A percentile compares a stretch with the other conserved stretches of the same genome.
These are phyloP conservation scores for Celastrina argiolus DNA, from an alignment of 2,888 invertebrate genomes.

Conservation along the genomic window DNA sequence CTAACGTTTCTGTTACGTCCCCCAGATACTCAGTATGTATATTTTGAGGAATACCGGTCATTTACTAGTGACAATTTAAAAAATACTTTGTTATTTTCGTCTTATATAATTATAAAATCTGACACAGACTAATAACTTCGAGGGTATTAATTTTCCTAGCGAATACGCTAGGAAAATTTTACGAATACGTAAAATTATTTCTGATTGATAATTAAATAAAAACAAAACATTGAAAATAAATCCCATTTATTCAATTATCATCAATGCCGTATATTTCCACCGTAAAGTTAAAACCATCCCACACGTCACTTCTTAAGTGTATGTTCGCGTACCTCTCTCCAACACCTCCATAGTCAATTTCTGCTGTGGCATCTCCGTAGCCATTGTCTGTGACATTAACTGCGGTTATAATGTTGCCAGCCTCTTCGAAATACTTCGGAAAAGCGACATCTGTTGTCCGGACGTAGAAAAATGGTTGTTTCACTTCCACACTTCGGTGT, in stretches of 20 bases:
- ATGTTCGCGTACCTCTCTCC: conserved; percentile 42
- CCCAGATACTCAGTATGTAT: too few relatives aligned
- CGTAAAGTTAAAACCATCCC: conserved; percentile 45
- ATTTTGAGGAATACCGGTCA: too few relatives aligned
- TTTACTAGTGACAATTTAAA: too few relatives aligned
- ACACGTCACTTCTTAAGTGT: conserved; percentile 43
- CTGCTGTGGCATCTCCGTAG: conserved; percentile 38
- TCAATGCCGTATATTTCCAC: conserved; percentile 43
- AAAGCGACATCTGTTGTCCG: conserved; percentile 41
- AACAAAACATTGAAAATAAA: not conserved
- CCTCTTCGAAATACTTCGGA: conserved; percentile 42
- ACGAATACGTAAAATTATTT: too few relatives aligned
- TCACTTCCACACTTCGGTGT: conserved; percentile 40
- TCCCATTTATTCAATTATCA: not conserved
- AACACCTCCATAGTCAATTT: conserved; percentile 44
- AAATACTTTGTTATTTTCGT: too few relatives aligned
- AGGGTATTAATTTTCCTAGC: too few relatives aligned
- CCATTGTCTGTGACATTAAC: conserved; percentile 38
- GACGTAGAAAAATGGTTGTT: conserved; percentile 37
- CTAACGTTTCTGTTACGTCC: too few relatives aligned
- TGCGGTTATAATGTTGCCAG: conserved; percentile 39
- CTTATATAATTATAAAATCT: too few relatives aligned
- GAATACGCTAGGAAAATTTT: too few relatives aligned
- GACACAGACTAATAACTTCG: too few relatives aligned
- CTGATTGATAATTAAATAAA: not conserved